Percentiles rank a stretch among this genome's conserved stretches.
phyloP scores from a whole-genome alignment of 2,797 vertebrate genomes.

The Taenioides sp. region DNA sequence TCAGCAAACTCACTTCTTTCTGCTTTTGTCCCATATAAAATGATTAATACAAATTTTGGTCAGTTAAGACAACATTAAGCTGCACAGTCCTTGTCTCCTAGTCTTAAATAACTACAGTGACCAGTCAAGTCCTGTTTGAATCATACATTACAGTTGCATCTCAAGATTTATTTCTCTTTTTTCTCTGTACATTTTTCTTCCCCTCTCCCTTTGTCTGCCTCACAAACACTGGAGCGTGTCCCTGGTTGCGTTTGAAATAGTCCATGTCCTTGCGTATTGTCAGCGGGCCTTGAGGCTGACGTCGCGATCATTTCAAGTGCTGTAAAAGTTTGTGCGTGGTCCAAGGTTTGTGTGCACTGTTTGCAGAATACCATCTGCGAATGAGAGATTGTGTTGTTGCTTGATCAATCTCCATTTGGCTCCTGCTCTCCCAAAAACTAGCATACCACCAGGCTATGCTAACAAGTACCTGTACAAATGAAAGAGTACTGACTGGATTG shows the following conservation, averaged over 20 bases:
- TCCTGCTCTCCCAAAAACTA: slow-evolving; percentile 9
- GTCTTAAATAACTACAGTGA: too few relatives aligned
- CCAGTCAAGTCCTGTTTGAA: too few relatives aligned
- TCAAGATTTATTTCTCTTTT: not conserved
- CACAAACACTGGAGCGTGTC: not conserved
- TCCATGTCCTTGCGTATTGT: not conserved
- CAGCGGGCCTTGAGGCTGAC: slow-evolving; percentile 5
- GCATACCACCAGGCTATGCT: not conserved
- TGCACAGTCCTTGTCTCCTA: too few relatives aligned
- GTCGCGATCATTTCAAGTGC: slow-evolving; percentile 11
- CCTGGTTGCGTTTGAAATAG: not conserved
- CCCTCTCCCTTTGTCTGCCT: not conserved
- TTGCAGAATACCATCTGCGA: slow-evolving; percentile 9
- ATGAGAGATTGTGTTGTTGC: slow-evolving; percentile 2
- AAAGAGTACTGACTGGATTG: not conserved
- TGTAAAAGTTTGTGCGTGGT: slow-evolving; percentile 7
- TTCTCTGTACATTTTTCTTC: not conserved
- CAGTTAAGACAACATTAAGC: too few relatives aligned
- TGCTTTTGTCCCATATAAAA: too few relatives aligned
- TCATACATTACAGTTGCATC: too few relatives aligned
- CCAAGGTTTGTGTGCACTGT: not conserved
- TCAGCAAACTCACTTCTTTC: too few relatives aligned
- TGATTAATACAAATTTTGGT: too few relatives aligned
- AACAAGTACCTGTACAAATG: not conserved
- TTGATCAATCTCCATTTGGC: slow-evolving; percentile 11